Conservation (phyloP, 2,113 vertebrate species). For the Indri indri region DNA sequence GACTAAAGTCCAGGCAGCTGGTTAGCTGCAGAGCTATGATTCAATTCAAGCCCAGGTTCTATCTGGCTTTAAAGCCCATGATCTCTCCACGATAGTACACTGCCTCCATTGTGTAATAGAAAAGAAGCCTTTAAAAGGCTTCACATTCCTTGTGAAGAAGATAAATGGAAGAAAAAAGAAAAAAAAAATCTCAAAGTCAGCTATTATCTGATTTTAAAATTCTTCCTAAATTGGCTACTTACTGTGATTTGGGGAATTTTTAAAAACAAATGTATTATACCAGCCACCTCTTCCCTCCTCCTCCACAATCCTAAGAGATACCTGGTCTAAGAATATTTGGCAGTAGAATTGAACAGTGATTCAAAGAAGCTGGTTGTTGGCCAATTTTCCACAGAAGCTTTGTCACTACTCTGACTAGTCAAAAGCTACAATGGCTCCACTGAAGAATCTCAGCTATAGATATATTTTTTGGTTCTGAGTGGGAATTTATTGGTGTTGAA, state of each 20-base stretch:
- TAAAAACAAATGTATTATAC: slow-evolving; percentile 42
- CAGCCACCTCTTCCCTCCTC: background rate
- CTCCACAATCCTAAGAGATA: slow-evolving; percentile 20
- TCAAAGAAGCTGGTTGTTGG: background rate
- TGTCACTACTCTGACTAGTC: background rate
- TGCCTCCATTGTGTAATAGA: slow-evolving; percentile 46
- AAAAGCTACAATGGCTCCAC: slow-evolving; percentile 25
- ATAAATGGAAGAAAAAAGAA: slow-evolving; percentile 42
- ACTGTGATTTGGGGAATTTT: slow-evolving; percentile 29
- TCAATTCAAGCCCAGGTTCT: slow-evolving; percentile 42
- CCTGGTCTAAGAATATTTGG: slow-evolving; percentile 43
- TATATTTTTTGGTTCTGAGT: background rate
- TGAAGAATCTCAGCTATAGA: background rate
- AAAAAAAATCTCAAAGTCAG: background rate
- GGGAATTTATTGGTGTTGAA: background rate
- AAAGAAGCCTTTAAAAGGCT: slow-evolving; percentile 53
- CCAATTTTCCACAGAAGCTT: slow-evolving; percentile 39
- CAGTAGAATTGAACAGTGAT: slow-evolving; percentile 14
- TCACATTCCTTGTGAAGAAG: slow-evolving; percentile 50
- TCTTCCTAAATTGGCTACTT: slow-evolving; percentile 41
- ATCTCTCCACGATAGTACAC: slow-evolving; percentile 37
- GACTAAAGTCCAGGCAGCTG: slow-evolving; percentile 63
- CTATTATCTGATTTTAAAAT: slow-evolving; percentile 46
- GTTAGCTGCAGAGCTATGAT: slow-evolving; percentile 15
- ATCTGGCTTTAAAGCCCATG: slow-evolving; percentile 38